Evolutionary conservation across 2,797 vertebrate species (phyloP), one percentile per base, ranked within the genome.

Genomic region (Halcyon badia): DNA sequence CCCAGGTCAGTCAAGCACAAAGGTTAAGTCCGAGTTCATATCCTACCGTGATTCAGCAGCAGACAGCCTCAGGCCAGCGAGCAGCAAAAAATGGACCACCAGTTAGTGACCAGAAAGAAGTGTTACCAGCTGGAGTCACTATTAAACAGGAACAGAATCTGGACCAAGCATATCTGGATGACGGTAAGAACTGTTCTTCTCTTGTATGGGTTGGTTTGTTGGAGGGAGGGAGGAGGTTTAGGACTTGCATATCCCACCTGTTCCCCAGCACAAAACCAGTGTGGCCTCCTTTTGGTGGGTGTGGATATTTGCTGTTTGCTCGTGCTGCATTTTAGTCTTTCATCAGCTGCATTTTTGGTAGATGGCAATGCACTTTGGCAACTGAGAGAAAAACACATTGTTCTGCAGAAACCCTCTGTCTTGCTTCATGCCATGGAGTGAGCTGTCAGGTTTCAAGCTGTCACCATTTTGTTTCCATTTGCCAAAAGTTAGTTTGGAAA

Each of bases 121-220:
- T 89, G 54, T 93, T 97, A 78, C 97, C 98, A 11, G 90, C 98
- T 24, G 98, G 99, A 94, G 99, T 99, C 96, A 99, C 99, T 1
- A 98, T 99, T 65, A 99, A 99, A 82, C 99, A 99, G 98, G 99
- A 99, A 95, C 98, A 98, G 98, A 99, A 99, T 97, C 93, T 99
- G 98, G 99, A 99, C 98, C 99, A 99, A 98, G 99, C 99, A n/a
- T 99, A 99, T 97, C 98, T 99, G 98, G 99, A 99, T 89, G 99
- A 99, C 26, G 99, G 99, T 99, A 98, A 99, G 99, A 96, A 97
- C 97, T 0, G 8, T 33, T 62, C 24, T 16, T n/a, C 83, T 86
- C 80, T 75, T 52, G 14, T 30, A 2, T 6, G 46, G 22, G n/a
- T 64, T 1, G 7, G 4, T 33, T 22, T 48, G 49, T 11, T 56